A percentile compares a stretch with the other conserved stretches of the same genome.
phyloP scores from a whole-genome alignment of 2,797 vertebrate species.

The Poecilia picta region DNA sequence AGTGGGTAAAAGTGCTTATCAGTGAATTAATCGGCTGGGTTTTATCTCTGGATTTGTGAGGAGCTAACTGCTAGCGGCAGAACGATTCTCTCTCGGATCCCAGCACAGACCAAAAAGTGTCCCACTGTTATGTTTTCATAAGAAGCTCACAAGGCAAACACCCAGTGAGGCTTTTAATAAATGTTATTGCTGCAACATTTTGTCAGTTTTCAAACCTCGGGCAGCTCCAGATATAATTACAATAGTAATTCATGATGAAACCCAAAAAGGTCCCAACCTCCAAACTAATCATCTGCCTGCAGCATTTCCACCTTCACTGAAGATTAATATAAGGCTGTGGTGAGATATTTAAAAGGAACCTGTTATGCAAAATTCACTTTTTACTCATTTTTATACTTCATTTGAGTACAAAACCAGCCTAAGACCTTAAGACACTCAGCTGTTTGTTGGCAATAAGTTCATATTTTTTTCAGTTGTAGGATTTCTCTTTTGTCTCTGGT shows the following conservation, averaged over 20 bases:
- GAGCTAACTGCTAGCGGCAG: constrained; percentile 32
- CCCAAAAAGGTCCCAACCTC: constrained; percentile 10
- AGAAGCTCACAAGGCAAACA: constrained; percentile 4
- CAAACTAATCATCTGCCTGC: neutral
- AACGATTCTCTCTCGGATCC: constrained; percentile 32
- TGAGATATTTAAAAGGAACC: too few relatives aligned
- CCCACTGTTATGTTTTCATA: constrained; percentile 35
- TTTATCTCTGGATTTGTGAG: constrained; percentile 39
- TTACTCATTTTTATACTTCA: too few relatives aligned
- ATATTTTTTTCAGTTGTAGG: too few relatives aligned
- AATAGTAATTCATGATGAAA: constrained; percentile 4
- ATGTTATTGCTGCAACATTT: constrained; percentile 15
- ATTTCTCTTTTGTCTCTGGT: too few relatives aligned
- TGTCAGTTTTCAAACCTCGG: neutral
- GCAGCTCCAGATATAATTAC: constrained; percentile 14
- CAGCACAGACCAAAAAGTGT: constrained; percentile 37
- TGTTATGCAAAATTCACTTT: too few relatives aligned
- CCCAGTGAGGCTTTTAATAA: constrained; percentile 15
- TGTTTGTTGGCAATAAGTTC: too few relatives aligned
- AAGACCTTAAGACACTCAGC: too few relatives aligned
- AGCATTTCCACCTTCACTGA: constrained; percentile 1
- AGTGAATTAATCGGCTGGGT: constrained; percentile 10
- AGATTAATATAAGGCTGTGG: too few relatives aligned
- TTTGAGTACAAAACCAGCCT: too few relatives aligned
- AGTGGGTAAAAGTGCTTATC: neutral